Conservation (phyloP, 2,888 invertebrate species). For the Lasius platythorax region DNA sequence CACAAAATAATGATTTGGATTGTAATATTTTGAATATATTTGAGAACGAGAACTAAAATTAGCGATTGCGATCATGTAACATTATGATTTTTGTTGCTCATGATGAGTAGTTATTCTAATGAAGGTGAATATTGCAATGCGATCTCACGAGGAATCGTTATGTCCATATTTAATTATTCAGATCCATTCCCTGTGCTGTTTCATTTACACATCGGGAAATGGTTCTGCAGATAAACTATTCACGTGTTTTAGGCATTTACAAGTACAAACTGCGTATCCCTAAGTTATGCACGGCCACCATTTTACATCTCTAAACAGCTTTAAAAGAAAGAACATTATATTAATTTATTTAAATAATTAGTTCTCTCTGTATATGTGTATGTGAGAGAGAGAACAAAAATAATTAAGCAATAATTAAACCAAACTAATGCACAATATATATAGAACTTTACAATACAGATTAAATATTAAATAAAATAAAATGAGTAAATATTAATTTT, state of each 20-base stretch:
- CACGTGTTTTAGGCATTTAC: slow-evolving; percentile 1
- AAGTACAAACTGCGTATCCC: background rate
- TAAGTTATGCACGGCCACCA: background rate
- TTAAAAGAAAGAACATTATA: slow-evolving; percentile 14
- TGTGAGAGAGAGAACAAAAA: background rate
- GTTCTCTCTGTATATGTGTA: background rate
- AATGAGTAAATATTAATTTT: background rate
- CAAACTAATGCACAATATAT: background rate
- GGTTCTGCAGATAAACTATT: slow-evolving; percentile 19
- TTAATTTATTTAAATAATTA: slow-evolving; percentile 2
- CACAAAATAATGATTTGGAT: background rate
- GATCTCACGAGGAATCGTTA: background rate
- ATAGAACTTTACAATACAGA: background rate
- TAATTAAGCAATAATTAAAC: background rate
- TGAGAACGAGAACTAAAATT: background rate
- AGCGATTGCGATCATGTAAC: background rate
- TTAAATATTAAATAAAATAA: background rate
- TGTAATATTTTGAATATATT: background rate
- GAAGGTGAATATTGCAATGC: background rate
- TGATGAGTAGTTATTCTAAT: background rate
- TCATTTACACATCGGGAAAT: slow-evolving; percentile 22
- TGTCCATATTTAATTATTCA: slow-evolving; percentile 8
- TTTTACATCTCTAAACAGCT: slow-evolving; percentile 1
- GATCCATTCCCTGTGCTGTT: background rate
- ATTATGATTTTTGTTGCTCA: background rate